These are phyloP conservation scores for Rynchops niger DNA, from an alignment of 2,113 vertebrate genomes.

Conservation along the genomic window DNA sequence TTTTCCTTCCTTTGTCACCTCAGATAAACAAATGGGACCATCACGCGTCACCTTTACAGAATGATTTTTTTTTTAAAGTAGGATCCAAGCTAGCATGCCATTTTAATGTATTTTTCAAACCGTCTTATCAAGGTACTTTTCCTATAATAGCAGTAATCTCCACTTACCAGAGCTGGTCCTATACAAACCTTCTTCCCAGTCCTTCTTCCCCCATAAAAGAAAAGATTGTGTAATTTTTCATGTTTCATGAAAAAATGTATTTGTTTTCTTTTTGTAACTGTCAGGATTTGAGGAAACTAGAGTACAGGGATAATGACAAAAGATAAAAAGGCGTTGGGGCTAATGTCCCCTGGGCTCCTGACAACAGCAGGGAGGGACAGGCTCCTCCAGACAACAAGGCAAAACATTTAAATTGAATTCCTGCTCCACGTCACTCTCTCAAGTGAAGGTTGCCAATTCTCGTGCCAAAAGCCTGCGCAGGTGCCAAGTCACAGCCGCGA, in stretches of 20 bases:
- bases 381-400: background rate
- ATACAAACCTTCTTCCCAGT: background rate
- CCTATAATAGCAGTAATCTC: background rate
- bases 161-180: no score
- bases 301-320: background rate
- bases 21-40: background rate
- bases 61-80: background rate
- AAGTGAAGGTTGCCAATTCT: background rate
- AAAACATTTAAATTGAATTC: background rate
- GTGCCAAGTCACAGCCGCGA: background rate
- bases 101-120: background rate
- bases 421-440: background rate
- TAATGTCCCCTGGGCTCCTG: background rate
- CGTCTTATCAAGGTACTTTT: background rate
- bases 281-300: background rate
- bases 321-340: fast-evolving
- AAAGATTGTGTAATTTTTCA: background rate
- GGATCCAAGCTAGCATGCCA: background rate
- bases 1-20: background rate
- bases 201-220: background rate
- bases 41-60: background rate
- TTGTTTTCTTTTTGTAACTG: background rate
- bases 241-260: background rate
- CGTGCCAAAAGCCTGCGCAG: fast-evolving
- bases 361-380: background rate